Base-by-base conservation (phyloP, 2,888 invertebrate genomes). In the Ophion costatus region DNA sequence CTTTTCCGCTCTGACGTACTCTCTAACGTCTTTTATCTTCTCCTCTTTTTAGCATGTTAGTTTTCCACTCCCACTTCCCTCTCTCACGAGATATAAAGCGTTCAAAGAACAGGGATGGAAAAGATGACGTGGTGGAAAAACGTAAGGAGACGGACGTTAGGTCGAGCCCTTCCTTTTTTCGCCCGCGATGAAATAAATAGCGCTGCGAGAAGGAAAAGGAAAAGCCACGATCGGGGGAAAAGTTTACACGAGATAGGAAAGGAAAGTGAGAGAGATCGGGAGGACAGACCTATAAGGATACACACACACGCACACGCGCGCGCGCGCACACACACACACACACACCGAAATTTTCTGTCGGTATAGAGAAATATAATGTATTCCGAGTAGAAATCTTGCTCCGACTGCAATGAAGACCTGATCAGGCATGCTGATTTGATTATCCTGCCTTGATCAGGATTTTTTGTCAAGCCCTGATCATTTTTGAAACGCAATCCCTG, bases 91-190 rank as follows among this genome's bases (percentile, higher is more conserved):
- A 7, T 17, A 66, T n/a, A 24, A 67, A 67, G 66, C 66, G 10
- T 29, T 42, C 64, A 59, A 42, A 57, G 17, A 3, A 38, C 29
- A 5, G 59, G 29, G 22, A 57, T 38, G n/a, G 20, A 56, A 17
- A 38, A 77, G 70, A 76, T 24, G 76, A 81, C 70, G 74, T 57
- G 67, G 14, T 71, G 33, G 66, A 38, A 75, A 81, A 84, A 81
- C 66, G 69, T 84, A 80, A 78, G 75, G 33, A 67, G 20, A 11
- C 51, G 61, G 51, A 73, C 63, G 33, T 24, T 64, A 42, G 51
- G 69, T 67, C 56, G 80, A 71, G 56, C 7, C 20, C 22, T 22
- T 22, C 9, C 59, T 20, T 20, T 22, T 59, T 84, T 76, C 29
- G 22, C 56, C 14, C 29, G 11, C n/a, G 63, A 70, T 42, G 63